These are phyloP conservation scores for Myopa tessellatipennis DNA, from an alignment of 2,888 invertebrate genomes.

Conservation along the genomic window DNA sequence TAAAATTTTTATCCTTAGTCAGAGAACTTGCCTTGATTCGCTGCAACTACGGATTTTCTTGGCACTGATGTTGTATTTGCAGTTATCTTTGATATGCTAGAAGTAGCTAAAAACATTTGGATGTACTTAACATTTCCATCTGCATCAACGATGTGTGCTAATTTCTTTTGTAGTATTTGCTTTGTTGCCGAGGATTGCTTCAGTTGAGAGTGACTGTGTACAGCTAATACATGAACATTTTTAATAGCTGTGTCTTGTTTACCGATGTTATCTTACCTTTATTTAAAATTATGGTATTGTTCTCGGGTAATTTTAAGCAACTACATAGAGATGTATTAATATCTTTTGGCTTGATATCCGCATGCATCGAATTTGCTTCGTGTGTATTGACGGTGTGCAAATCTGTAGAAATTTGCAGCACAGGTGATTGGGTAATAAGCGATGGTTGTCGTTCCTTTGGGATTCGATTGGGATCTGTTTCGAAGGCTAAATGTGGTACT, in stretches of 20 bases:
- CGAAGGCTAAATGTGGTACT: background rate
- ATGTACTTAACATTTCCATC: slow-evolving; percentile 56
- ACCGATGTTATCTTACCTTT: background rate
- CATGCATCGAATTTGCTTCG: background rate
- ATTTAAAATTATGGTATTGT: background rate
- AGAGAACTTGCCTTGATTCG: too few species aligned
- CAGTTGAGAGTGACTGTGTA: background rate
- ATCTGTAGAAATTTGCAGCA: background rate
- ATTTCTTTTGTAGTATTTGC: slow-evolving; percentile 54
- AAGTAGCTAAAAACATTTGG: slow-evolving; percentile 54
- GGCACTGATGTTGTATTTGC: background rate
- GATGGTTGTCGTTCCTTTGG: background rate
- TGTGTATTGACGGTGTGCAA: too few species aligned
- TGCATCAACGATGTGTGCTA: slow-evolving; percentile 56
- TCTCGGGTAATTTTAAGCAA: background rate
- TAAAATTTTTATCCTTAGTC: too few species aligned
- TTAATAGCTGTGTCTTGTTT: background rate
- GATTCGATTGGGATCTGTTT: background rate
- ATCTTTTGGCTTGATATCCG: background rate
- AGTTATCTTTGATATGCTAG: slow-evolving; percentile 20
- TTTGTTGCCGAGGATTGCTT: slow-evolving; percentile 26
- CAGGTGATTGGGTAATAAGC: background rate
- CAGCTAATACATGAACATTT: background rate
- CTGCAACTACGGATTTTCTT: background rate
- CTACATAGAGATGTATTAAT: background rate